These are phyloP conservation scores for Halictus ligatus DNA, from an alignment of 2,888 invertebrate species.

Conservation along the genomic window DNA sequence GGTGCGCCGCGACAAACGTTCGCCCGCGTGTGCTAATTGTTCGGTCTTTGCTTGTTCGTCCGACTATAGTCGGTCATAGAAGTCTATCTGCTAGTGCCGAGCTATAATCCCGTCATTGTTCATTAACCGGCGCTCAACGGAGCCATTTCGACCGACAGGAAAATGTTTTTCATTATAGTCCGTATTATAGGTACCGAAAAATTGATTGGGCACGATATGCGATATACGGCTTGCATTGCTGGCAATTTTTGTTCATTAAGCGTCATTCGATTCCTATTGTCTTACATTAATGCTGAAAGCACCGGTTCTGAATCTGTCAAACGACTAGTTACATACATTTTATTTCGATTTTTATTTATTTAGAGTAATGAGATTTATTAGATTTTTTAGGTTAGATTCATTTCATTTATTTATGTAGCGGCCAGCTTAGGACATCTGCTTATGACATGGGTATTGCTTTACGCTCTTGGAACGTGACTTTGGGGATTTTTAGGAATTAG, in stretches of 20 bases:
- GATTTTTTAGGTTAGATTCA: too few relatives aligned
- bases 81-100: neutral
- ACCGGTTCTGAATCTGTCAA: neutral
- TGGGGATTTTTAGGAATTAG: too few relatives aligned
- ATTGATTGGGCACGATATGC: neutral
- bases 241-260: neutral
- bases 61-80: neutral
- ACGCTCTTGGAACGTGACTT: too few relatives aligned
- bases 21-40: constrained; percentile 33
- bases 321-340: neutral
- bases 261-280: neutral
- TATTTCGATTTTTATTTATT: neutral
- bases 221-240: neutral
- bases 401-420: too few relatives aligned
- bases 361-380: neutral
- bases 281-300: neutral
- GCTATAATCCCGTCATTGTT: neutral
- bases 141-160: neutral
- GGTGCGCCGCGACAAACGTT: constrained; percentile 17
- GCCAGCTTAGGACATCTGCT: too few relatives aligned
- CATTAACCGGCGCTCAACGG: neutral
- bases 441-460: too few relatives aligned
- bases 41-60: neutral
- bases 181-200: neutral
- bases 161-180: neutral